Conservation (phyloP, 1,140 invertebrate genomes). For the Luehdorfia chinensis region DNA sequence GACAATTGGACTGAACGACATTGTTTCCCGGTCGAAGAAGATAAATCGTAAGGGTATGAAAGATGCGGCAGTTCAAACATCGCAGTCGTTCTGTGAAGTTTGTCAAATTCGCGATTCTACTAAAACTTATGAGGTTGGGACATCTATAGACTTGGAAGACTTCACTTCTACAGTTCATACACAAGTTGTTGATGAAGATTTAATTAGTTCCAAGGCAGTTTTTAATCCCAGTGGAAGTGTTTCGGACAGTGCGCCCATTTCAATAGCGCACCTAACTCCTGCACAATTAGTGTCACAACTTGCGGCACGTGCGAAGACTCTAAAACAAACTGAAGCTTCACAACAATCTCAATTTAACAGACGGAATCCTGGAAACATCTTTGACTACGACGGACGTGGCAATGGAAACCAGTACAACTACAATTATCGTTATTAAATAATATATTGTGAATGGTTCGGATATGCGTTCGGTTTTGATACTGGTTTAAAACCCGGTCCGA, state of each 20-base stretch:
- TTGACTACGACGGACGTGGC: slow-evolving; percentile 43
- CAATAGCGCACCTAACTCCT: slow-evolving; percentile 64
- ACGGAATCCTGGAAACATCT: slow-evolving; percentile 25
- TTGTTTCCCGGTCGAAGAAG: slow-evolving; percentile 41
- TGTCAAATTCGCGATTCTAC: slow-evolving; percentile 57
- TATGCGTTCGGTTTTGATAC: too few relatives aligned
- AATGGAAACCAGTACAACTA: slow-evolving; percentile 30
- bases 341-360: slow-evolving; percentile 33
- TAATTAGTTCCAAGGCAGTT: slow-evolving; percentile 55
- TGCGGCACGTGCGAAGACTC: slow-evolving; percentile 62
- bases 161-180: slow-evolving; percentile 51
- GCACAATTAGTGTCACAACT: slow-evolving; percentile 67
- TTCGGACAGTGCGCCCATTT: slow-evolving; percentile 45
- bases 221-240: slow-evolving; percentile 56
- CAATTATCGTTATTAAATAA: too few relatives aligned
- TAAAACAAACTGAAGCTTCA: slow-evolving; percentile 44
- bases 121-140: slow-evolving; percentile 28
- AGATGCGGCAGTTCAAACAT: slow-evolving; percentile 58
- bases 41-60: slow-evolving; percentile 41
- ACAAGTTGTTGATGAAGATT: slow-evolving; percentile 65
- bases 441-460: too few relatives aligned
- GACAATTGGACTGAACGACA: slow-evolving; percentile 44
- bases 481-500: too few relatives aligned
- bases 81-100: slow-evolving; percentile 51
- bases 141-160: slow-evolving; percentile 38